Evolutionary conservation across 2,797 vertebrate species (phyloP).

Genomic region (Tamandua tetradactyla): DNA sequence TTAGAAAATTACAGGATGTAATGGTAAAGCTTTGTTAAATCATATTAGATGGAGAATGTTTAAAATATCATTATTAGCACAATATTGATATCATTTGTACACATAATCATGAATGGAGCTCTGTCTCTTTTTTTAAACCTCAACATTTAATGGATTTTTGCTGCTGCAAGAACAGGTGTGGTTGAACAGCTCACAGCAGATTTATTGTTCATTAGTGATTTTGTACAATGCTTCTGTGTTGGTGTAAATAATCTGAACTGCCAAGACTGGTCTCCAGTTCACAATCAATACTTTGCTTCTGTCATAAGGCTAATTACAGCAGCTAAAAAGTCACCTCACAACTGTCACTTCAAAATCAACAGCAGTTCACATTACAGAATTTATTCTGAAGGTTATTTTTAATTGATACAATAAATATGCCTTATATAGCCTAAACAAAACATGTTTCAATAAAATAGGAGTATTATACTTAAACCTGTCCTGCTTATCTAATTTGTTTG

Average conservation of each 20-base stretch:
- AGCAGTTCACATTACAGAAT: slow-evolving; percentile 85
- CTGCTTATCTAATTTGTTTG: slow-evolving; percentile 78
- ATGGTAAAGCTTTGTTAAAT: slow-evolving; percentile 49
- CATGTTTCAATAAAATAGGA: slow-evolving; percentile 82
- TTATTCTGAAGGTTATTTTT: slow-evolving; percentile 86
- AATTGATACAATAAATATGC: slow-evolving; percentile 89
- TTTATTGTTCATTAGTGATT: slow-evolving; percentile 92
- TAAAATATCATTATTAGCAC: slow-evolving; percentile 62
- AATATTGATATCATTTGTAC: slow-evolving; percentile 75
- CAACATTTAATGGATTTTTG: slow-evolving; percentile 87
- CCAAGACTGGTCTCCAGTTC: slow-evolving; percentile 87
- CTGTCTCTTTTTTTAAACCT: slow-evolving; percentile 79
- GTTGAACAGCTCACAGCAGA: slow-evolving; percentile 84
- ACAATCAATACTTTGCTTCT: slow-evolving; percentile 90
- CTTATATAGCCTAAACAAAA: slow-evolving; percentile 81
- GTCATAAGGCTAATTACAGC: slow-evolving; percentile 90
- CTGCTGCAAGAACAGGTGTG: slow-evolving; percentile 89
- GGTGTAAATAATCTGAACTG: slow-evolving; percentile 88
- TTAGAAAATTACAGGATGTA: slow-evolving; percentile 17
- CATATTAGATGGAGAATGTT: slow-evolving; percentile 6
- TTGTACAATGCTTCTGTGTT: slow-evolving; percentile 87
- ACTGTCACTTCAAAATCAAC: slow-evolving; percentile 86
- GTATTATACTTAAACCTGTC: slow-evolving; percentile 77
- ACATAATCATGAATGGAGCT: slow-evolving; percentile 78
- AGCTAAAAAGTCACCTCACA: slow-evolving; percentile 88